Conservation (phyloP, 2,113 vertebrate genomes). For the Protomyctophum bolini region DNA sequence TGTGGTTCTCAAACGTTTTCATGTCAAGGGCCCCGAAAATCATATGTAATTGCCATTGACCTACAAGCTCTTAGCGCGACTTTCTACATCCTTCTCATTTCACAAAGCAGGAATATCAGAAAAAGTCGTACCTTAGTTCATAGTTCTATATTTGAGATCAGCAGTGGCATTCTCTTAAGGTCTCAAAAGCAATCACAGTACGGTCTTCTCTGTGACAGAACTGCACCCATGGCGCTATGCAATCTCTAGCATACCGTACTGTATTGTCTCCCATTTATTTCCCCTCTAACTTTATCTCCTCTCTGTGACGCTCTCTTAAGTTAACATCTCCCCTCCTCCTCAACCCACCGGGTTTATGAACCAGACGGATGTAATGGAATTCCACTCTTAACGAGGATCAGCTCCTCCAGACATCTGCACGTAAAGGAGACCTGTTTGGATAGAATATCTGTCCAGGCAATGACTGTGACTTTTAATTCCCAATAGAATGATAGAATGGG, state of each 20-base stretch:
- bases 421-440: constrained; percentile 29
- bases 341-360: too few relatives aligned
- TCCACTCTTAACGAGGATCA: constrained; percentile 61
- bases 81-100: too few relatives aligned
- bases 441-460: constrained; percentile 48
- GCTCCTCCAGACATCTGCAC: constrained; percentile 56
- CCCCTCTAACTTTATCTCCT: constrained; percentile 39
- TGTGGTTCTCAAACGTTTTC: too few relatives aligned
- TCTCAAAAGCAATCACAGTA: constrained; percentile 67
- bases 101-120: too few relatives aligned
- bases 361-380: constrained; percentile 42
- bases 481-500: constrained; percentile 21
- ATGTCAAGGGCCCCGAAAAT: too few relatives aligned
- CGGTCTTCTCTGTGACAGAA: constrained; percentile 45
- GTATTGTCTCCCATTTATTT: constrained; percentile 45
- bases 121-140: too few relatives aligned
- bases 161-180: constrained; percentile 46
- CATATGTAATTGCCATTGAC: too few relatives aligned
- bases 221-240: constrained; percentile 51
- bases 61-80: too few relatives aligned
- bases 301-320: background rate
- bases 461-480: constrained; percentile 46
- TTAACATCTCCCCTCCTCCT: background rate
- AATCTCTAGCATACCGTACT: too few relatives aligned
- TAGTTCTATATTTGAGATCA: constrained; percentile 37